Percentiles rank a stretch among this genome's conserved stretches.
phyloP scores from a whole-genome alignment of 2,888 invertebrate species.

The Creontiades dilutus region DNA sequence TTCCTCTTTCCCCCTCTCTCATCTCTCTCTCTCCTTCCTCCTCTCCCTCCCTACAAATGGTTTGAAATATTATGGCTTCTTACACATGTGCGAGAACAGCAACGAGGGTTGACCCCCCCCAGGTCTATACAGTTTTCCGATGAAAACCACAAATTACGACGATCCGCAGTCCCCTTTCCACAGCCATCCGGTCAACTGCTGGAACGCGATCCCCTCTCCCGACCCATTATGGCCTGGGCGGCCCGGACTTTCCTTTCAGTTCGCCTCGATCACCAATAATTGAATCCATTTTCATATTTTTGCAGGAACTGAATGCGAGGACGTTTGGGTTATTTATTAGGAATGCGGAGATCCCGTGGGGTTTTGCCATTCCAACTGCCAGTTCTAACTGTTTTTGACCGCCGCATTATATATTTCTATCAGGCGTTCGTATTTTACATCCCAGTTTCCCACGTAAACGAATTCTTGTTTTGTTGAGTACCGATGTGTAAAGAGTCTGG shows the following conservation, averaged over 20 bases:
- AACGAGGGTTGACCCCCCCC: conserved; percentile 18
- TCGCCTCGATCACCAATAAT: conserved; percentile 27
- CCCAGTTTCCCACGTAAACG: neutral
- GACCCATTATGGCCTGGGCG: neutral
- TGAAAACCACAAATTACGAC: conserved; percentile 54
- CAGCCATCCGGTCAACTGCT: conserved; percentile 21
- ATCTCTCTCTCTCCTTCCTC: neutral
- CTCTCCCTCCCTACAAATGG: neutral
- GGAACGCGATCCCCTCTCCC: neutral
- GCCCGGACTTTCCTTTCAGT: neutral
- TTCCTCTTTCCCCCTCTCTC: no score
- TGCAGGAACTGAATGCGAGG: conserved; percentile 26
- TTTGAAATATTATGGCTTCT: conserved; percentile 66
- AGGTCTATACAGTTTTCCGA: conserved; percentile 32
- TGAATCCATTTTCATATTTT: conserved; percentile 50
- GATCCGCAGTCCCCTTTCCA: conserved; percentile 16
- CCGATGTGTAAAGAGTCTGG: no score
- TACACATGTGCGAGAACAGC: conserved; percentile 58
- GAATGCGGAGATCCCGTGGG: conserved; percentile 29
- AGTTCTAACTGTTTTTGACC: neutral
- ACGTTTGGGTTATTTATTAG: conserved; percentile 46
- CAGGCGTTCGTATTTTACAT: neutral
- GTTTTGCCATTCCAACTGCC: conserved; percentile 12
- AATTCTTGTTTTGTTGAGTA: neutral
- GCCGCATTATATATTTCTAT: neutral